Conservation (phyloP, 92 coral and sea anemone genomes). For the Bergia sp. region DNA sequence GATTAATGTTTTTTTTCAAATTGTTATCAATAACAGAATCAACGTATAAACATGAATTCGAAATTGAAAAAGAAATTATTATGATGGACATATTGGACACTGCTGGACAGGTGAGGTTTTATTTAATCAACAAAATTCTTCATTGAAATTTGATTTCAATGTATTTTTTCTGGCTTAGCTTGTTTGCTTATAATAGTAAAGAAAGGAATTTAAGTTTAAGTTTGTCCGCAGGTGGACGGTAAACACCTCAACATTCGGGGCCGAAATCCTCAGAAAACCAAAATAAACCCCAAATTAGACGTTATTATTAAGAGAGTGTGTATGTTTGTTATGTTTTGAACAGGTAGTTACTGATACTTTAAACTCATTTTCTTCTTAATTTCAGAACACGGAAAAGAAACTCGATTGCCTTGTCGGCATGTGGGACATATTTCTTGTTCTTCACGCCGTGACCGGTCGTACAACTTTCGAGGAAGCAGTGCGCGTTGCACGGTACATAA, state of each 20-base stretch:
- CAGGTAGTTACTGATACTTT: not conserved
- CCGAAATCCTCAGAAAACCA: constrained; percentile 10
- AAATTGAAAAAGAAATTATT: not conserved
- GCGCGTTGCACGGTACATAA: not conserved
- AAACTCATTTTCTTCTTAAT: not conserved
- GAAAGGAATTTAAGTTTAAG: constrained; percentile 7
- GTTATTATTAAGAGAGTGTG: constrained; percentile 10
- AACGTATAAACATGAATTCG: constrained; percentile 9
- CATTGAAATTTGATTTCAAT: not conserved
- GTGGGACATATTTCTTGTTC: constrained; percentile 87
- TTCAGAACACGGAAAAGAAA: constrained; percentile 86
- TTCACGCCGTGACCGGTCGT: constrained; percentile 82
- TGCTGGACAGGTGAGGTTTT: too few species aligned
- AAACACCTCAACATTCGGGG: constrained; percentile 17
- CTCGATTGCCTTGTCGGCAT: constrained; percentile 69
- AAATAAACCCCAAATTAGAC: constrained; percentile 5
- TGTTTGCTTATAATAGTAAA: not conserved
- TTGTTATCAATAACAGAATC: constrained; percentile 2
- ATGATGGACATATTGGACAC: constrained; percentile 1
- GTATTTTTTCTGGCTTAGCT: not conserved
- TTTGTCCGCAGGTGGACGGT: constrained; percentile 11
- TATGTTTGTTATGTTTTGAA: not conserved
- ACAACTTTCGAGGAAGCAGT: not conserved
- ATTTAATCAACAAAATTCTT: too few species aligned
- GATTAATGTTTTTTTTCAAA: too few species aligned